Percentiles rank a stretch among this genome's conserved stretches.
These are phyloP conservation scores for Acanthiza pusilla DNA, from an alignment of 2,797 vertebrate species.

Conservation along the genomic window DNA sequence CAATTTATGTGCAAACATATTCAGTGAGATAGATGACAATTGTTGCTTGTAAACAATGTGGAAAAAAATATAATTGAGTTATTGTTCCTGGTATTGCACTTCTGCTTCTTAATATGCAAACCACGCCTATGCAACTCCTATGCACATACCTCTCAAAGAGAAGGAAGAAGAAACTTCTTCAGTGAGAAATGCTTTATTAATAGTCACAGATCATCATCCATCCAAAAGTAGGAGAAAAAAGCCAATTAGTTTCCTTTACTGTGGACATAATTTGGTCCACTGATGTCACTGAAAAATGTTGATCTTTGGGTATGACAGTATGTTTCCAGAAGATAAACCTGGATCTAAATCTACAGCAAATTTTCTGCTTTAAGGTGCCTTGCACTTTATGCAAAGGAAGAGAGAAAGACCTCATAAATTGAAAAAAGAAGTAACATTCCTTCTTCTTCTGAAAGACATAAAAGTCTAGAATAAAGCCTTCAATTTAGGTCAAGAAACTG, in stretches of 20 bases:
- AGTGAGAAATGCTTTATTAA: background rate
- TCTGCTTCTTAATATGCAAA: background rate
- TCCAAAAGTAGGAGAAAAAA: background rate
- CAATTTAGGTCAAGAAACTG: background rate
- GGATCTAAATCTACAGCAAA: background rate
- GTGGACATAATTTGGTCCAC: background rate
- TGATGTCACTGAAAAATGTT: background rate
- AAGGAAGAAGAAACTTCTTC: background rate
- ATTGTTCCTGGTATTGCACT: background rate
- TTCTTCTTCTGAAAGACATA: background rate
- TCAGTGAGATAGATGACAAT: background rate
- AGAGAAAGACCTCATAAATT: background rate
- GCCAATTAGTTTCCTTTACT: background rate
- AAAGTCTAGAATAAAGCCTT: background rate
- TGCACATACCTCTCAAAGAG: background rate
- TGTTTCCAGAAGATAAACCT: background rate
- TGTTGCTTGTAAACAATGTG: background rate
- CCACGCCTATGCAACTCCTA: fast-evolving
- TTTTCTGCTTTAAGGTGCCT: background rate
- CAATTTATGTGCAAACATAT: background rate
- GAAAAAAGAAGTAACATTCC: background rate
- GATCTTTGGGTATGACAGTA: background rate
- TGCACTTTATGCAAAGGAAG: background rate
- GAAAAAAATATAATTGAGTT: background rate
- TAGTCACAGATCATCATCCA: background rate